phyloP scores from a whole-genome alignment of 2,113 vertebrate species.

The Erythrolamprus reginae region DNA sequence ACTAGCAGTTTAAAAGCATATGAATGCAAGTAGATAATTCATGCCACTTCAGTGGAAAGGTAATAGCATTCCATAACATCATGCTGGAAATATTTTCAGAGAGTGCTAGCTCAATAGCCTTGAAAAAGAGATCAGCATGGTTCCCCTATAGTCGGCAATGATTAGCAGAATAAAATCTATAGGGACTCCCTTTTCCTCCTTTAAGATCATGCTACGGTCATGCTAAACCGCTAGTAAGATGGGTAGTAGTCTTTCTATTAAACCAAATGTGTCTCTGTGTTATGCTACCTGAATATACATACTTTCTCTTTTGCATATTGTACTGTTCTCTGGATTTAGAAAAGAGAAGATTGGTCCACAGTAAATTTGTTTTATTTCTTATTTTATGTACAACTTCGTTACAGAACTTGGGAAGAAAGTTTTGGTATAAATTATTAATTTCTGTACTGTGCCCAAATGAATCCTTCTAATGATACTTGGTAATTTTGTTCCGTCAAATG shows the following conservation, averaged over 20 bases:
- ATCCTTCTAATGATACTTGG: background rate
- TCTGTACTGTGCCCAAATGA: background rate
- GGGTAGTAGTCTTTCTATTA: background rate
- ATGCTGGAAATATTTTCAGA: background rate
- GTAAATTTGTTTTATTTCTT: background rate
- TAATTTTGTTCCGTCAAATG: background rate
- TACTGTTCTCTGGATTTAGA: background rate
- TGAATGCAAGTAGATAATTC: background rate
- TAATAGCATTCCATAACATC: background rate
- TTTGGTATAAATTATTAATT: background rate
- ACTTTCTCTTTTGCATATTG: background rate
- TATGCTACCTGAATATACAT: background rate
- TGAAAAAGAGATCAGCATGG: background rate
- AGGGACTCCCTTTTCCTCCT: background rate
- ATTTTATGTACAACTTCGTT: background rate
- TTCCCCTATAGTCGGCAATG: background rate
- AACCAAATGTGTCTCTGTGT: background rate
- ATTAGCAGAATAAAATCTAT: background rate
- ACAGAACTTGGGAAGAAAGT: background rate
- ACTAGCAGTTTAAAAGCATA: background rate
- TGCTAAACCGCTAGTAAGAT: background rate
- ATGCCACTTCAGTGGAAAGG: background rate
- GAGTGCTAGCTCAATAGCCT: background rate
- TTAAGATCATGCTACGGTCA: fast-evolving
- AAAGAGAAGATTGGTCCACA: background rate